Base-by-base conservation (phyloP, 2,797 vertebrate genomes). In the Thaleichthys pacificus region DNA sequence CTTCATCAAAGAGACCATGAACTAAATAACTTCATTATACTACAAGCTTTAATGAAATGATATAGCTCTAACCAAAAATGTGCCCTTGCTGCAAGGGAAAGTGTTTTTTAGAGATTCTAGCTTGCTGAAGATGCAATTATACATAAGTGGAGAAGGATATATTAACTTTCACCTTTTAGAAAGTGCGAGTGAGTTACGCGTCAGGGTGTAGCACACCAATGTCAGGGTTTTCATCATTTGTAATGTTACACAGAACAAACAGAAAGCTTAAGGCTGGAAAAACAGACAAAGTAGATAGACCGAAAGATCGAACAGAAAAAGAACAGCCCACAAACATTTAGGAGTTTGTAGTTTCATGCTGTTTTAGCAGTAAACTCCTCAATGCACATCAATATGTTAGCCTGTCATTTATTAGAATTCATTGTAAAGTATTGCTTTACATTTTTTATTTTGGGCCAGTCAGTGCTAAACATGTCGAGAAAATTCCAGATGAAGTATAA, bases 271-370 rank as follows among this genome's bases (percentile, higher is more conserved):
- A 14, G 68, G 35, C 72, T 9, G 32, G 26, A 68, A 22, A 61
- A 22, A 15, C 9, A 21, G 22, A n/a, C 22, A 70, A n/a, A 51
- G 77, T 71, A 79, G 49, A 69, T 35, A 69, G 69, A 24, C 12
- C 67, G 70, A 38, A 5, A 72, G 73, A 78, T 5, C 30, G 71
- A 72, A 82, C 80, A 84, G 80, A 75, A 82, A 57, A 66, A 83
- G 78, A 68, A 73, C 75, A 28, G 75, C 67, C 62, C 69, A 85
- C 75, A 56, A 51, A 21, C 12, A 79, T 61, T 42, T 82, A 85
- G 84, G 89, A 72, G 87, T 86, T 77, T 83, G 77, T 30, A 22
- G 80, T 79, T 88, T 83, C 88, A 89, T 90, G 89, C 80, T 62
- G 66, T 87, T 87, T 81, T 74, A 85, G 80, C 69, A 84, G 87